Conservation (phyloP, 2,888 invertebrate genomes). For the Tineola bisselliella region DNA sequence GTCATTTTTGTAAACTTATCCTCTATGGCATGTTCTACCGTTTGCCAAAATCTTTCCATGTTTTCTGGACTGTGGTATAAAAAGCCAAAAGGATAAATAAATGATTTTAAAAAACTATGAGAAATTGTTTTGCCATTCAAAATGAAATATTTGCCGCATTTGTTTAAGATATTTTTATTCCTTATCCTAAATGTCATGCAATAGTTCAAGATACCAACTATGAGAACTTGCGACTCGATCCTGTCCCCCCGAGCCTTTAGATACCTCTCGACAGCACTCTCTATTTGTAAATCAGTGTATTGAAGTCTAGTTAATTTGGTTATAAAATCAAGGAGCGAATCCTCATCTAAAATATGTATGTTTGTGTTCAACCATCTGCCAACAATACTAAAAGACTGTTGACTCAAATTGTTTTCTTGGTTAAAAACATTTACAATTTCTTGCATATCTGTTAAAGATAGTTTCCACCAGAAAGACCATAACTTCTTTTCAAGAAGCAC, state of each 20-base stretch:
- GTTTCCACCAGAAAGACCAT: conserved; percentile 63
- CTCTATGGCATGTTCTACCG: conserved; percentile 61
- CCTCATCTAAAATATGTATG: conserved; percentile 69
- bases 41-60: conserved; percentile 64
- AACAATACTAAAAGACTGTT: conserved; percentile 45
- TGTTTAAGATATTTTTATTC: conserved; percentile 66
- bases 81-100: conserved; percentile 70
- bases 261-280: conserved; percentile 70
- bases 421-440: conserved; percentile 55
- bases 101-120: conserved; percentile 61
- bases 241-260: conserved; percentile 60
- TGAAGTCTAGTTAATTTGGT: conserved; percentile 63
- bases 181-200: conserved; percentile 68
- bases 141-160: conserved; percentile 67
- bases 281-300: conserved; percentile 65
- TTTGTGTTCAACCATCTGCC: conserved; percentile 70
- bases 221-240: conserved; percentile 61
- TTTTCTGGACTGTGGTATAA: conserved; percentile 66
- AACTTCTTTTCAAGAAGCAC: conserved; percentile 69
- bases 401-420: conserved; percentile 43
- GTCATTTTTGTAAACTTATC: conserved; percentile 67
- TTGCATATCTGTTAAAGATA: conserved; percentile 52
- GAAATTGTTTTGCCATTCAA: conserved; percentile 53
- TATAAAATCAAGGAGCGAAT: conserved; percentile 62
- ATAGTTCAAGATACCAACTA: conserved; percentile 70